Evolutionary conservation across 2,888 invertebrate genomes (phyloP), one percentile per base, ranked within the genome.

Genomic region (Ryuthela nishihirai): DNA sequence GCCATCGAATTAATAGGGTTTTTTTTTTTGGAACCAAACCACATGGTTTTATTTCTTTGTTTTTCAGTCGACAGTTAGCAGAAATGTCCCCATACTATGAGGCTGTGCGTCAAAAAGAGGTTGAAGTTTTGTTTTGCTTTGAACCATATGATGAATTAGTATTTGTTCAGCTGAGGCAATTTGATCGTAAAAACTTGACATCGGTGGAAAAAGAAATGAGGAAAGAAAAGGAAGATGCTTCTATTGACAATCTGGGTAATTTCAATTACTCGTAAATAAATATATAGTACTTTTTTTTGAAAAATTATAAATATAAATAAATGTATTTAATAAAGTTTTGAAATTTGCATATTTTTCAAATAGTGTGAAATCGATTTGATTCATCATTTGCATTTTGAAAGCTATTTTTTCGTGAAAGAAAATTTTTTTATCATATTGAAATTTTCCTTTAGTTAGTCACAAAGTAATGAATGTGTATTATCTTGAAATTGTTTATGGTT

Each of bases 81-180:
- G 91, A 94, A 76, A 82, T 86, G 0, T 97, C 97, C 0, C 97
- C 98, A 0, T 98, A 98, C 73, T 91, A 85, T 70, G 98, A 98
- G 77, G 87, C 89, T 10, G 78, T 98, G 15, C 90, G 89, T 72
- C 85, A 87, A 71, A 85, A 85, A 45, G 84, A 90, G 67, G 82
- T 88, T 4, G 93, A 97, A 77, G 95, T 98, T 0, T 75, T 98
- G 12, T 98, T 94, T 77, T 91, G 95, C 71, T 95, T 90, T 70
- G 97, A 98, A 72, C 86, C 90, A n/a, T 94, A 95, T 69, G 98
- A 99, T 74, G 98, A 98, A 75, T 77, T 98, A 47, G 92, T 95
- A 3, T 77, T 98, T 18, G 83, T 93, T 81, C 93, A 95, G 70
- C 76, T 97, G 52, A 83, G 84, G 62, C 83, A 88, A 71, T 98